Evolutionary conservation across 2,888 invertebrate species (phyloP), one percentile per base, ranked within the genome.

Genomic region (Tuberolachnus salignus): DNA sequence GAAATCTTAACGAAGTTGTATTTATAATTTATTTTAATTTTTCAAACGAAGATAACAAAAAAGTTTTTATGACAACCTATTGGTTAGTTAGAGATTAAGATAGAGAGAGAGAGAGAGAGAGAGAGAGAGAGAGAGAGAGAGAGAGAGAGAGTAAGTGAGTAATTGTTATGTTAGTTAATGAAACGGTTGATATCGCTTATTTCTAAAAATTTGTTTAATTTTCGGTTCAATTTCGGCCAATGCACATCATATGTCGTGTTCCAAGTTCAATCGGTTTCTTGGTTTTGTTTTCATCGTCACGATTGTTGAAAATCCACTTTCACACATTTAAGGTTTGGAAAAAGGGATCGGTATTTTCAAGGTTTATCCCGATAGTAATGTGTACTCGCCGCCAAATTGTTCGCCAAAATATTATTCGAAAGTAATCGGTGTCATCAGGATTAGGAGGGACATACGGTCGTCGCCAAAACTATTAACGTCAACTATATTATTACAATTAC

Each of bases 401-500:
- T 44, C 23, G 19, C 67, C 67, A 67, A 23, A 46, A 11, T 42
- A 53, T 69, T 53, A 69, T 69, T 71, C 57, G 44, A 59, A 71
- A 71, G n/a, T n/a, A n/a, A n/a, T n/a, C n/a, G 57, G 53, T 53
- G 53, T 55, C 34, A 69, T 53, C 53, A 57, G 57, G 46, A 57
- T 71, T 71, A 46, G n/a, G n/a, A n/a, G n/a, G 42, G 46, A 71
- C 10, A 71, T 71, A 71, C 57, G 26, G 42, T 71, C 57, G 34
- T 13, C 51, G n/a, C n/a, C n/a, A n/a, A 69, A 71, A 57, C 71
- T 71, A 57, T 57, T 59, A 71, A 71, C n/a, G 53, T 53, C 14
- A 57, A 46, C 57, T 46, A 19, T 46, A 57, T 21, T 34, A 34
- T 34, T 34, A 34, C 34, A 34, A n/a, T n/a, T n/a, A n/a, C n/a